Evolutionary conservation across 2,113 vertebrate genomes (phyloP), one percentile per base, ranked within the genome.

Genomic region (Nibea coibor): DNA sequence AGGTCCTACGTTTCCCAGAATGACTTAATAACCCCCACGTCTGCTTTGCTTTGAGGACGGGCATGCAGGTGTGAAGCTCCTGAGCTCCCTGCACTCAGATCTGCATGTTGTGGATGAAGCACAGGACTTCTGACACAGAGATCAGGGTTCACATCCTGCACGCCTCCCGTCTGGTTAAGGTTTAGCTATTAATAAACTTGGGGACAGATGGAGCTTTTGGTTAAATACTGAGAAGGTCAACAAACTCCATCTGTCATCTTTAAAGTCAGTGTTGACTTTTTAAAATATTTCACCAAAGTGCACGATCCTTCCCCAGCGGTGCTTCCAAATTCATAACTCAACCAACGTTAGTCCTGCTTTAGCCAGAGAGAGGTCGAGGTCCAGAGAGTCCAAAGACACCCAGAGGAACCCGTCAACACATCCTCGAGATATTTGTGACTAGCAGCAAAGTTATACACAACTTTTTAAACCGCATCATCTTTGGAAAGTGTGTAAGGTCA

Each of bases 1-100:
- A 35, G 35, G 42, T 53, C 26, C 63, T 63, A 47, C 47, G 47
- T 64, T 61, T 78, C n/a, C 57, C 20, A 65, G 74, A 74, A 51
- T 48, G 57, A 57, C 19, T 24, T 45, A 45, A 63, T n/a, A 50
- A 63, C 22, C 14, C 57, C 7, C 4, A 12, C 28, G 14, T 28
- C 26, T 24, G 47, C 47, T 56, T 54, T 48, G 1, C 48, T 47
- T 61, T 48, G 4, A 35, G 45, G 45, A 50, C 3, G 5, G 6
- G 16, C 9, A 35, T 5, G 5, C 2, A 2, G 11, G 10, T 43
- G 61, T 50, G 48, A 31, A 51, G 24, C 47, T 51, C 16, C 1
- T 35, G 65, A 15, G 51, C 35, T 35, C 31, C 12, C 14, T 45
- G 10, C 11, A 45, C 43, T 45, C 43, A 45, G 43, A 45, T 14